Percentiles rank a stretch among this genome's conserved stretches.
These are phyloP conservation scores for Melanotaenia nigrans DNA, from an alignment of 2,797 vertebrate genomes.

Conservation along the genomic window DNA sequence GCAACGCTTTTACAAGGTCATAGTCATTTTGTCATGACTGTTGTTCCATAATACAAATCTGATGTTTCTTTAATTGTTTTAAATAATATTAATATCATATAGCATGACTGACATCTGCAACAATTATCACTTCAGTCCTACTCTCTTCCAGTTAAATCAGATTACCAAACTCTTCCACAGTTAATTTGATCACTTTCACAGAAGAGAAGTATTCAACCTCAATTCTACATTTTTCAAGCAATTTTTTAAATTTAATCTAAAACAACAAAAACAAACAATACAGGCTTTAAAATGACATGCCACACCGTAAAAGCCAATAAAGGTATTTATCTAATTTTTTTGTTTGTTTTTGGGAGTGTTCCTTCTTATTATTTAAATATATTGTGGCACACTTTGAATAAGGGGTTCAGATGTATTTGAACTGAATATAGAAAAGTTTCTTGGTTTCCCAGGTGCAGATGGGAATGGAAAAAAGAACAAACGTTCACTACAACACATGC, in stretches of 20 bases:
- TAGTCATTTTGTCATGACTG: neutral
- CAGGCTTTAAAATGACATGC: neutral
- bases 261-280: no score
- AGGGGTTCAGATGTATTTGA: neutral
- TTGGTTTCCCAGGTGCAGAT: neutral
- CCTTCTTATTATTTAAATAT: neutral
- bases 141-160: neutral
- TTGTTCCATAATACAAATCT: neutral
- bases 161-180: no score
- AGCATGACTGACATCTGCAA: neutral
- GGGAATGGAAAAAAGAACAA: neutral
- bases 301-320: neutral
- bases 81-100: neutral
- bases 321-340: neutral
- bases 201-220: neutral
- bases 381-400: neutral
- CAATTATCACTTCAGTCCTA: neutral
- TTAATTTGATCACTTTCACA: neutral
- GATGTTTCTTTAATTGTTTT: neutral
- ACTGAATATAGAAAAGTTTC: neutral
- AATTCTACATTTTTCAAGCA: no score
- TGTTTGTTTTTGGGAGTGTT: neutral
- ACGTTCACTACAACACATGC: neutral
- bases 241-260: no score
- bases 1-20: neutral